phyloP scores from a whole-genome alignment of 2,888 invertebrate species.

The Patella caerulea region DNA sequence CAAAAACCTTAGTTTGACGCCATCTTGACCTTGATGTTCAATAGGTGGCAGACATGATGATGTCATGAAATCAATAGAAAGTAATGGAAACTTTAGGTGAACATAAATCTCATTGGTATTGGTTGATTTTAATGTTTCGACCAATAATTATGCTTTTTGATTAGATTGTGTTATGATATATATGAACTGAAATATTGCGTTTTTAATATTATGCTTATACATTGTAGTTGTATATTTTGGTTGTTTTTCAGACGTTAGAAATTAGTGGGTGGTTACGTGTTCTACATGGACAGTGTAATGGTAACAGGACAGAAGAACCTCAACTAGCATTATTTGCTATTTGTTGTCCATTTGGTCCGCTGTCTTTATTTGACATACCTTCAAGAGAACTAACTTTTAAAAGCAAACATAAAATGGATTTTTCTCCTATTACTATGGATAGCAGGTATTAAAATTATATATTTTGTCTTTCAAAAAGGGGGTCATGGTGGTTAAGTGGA shows the following conservation, averaged over 20 bases:
- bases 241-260: slow-evolving; percentile 86
- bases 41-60: no score
- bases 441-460: slow-evolving; percentile 79
- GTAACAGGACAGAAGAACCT: slow-evolving; percentile 74
- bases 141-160: no score
- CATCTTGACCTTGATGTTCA: no score
- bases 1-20: no score
- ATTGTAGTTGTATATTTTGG: background rate
- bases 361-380: slow-evolving; percentile 94
- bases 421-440: slow-evolving; percentile 97
- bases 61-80: no score
- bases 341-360: slow-evolving; percentile 99
- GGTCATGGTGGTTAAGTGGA: no score
- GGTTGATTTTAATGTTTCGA: no score
- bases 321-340: slow-evolving; percentile 96
- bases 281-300: slow-evolving; percentile 91
- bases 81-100: no score
- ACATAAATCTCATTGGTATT: no score
- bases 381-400: slow-evolving; percentile 99
- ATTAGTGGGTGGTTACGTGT: slow-evolving; percentile 97
- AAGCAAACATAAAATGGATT: slow-evolving; percentile 98
- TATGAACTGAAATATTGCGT: no score
- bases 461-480: background rate
- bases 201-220: no score
- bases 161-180: no score